Evolutionary conservation across 2,888 invertebrate species (phyloP).

Genomic region (Drosophila birchii): DNA sequence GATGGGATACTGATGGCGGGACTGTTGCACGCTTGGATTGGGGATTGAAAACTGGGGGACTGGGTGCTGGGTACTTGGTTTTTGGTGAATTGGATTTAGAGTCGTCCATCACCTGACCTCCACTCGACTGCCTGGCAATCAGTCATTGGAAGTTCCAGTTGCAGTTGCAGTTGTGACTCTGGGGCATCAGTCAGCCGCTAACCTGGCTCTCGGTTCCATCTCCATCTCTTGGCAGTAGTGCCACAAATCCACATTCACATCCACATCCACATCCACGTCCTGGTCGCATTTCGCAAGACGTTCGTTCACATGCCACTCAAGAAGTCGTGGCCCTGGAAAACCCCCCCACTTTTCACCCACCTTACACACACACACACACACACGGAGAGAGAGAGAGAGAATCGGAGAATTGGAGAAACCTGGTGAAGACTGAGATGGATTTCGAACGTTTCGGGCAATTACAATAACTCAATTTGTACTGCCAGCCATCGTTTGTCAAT

Average conservation of each 20-base stretch:
- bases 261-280: constrained; percentile 28
- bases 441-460: constrained; percentile 77
- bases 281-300: constrained; percentile 74
- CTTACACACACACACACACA: not conserved
- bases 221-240: constrained; percentile 72
- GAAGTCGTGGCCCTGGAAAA: constrained; percentile 68
- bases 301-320: constrained; percentile 79
- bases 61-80: not conserved
- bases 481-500: constrained; percentile 77
- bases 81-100: constrained; percentile 24
- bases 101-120: constrained; percentile 77
- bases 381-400: constrained; percentile 14
- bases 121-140: constrained; percentile 69
- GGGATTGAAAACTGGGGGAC: constrained; percentile 15
- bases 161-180: constrained; percentile 25
- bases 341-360: constrained; percentile 25
- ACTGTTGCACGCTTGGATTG: constrained; percentile 19
- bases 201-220: constrained; percentile 73
- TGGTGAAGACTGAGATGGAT: constrained; percentile 61
- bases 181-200: constrained; percentile 33
- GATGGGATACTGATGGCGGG: constrained; percentile 6
- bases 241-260: constrained; percentile 62
- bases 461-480: constrained; percentile 78
- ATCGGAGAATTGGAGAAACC: constrained; percentile 7
- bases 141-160: constrained; percentile 57